Conservation (phyloP, 2,888 invertebrate species). For the Dinocampus coccinellae region DNA sequence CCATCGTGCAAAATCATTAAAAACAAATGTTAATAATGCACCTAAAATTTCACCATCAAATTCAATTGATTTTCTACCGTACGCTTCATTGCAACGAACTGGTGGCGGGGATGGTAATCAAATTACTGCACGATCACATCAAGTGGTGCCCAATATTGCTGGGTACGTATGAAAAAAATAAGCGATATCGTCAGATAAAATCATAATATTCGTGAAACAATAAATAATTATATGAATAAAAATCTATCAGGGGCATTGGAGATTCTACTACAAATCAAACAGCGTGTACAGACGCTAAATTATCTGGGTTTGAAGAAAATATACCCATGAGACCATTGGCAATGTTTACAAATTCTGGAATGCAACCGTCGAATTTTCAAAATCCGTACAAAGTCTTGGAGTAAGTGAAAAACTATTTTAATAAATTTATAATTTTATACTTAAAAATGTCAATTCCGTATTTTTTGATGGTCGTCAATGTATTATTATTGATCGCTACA, state of each 20-base stretch:
- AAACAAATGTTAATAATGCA: constrained; percentile 71
- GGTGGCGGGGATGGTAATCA: constrained; percentile 72
- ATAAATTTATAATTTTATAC: constrained; percentile 35
- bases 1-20: constrained; percentile 73
- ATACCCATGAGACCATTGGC: constrained; percentile 83
- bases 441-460: constrained; percentile 40
- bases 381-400: constrained; percentile 79
- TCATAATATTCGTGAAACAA: background rate
- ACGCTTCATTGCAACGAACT: constrained; percentile 73
- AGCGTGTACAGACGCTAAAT: constrained; percentile 58
- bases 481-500: constrained; percentile 29
- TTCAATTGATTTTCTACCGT: constrained; percentile 73
- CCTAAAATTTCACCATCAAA: constrained; percentile 70
- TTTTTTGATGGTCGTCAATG: constrained; percentile 48
- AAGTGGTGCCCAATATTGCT: constrained; percentile 68
- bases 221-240: background rate
- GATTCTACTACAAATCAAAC: constrained; percentile 64
- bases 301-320: constrained; percentile 75
- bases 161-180: constrained; percentile 55
- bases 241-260: constrained; percentile 57
- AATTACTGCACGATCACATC: constrained; percentile 70
- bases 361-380: constrained; percentile 64
- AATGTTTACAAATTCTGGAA: constrained; percentile 70
- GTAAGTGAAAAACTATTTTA: constrained; percentile 72
- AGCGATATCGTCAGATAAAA: background rate